Conservation (phyloP, 1,140 invertebrate genomes). For the Ceratitis capitata region DNA sequence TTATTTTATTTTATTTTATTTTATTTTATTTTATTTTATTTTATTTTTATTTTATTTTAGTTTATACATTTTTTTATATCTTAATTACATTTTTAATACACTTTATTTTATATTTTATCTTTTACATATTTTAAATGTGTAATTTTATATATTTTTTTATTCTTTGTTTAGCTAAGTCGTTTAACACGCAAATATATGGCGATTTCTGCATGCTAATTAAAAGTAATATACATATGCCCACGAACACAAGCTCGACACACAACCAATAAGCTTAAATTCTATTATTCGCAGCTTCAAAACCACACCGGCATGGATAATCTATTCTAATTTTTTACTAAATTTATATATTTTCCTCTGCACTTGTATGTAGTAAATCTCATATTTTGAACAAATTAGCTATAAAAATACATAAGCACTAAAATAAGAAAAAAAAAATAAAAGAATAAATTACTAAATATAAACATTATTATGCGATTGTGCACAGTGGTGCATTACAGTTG, state of each 20-base stretch:
- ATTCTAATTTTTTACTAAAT: not conserved
- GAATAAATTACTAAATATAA: not conserved
- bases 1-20: not conserved
- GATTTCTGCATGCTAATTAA: not conserved
- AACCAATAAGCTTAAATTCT: too few relatives aligned
- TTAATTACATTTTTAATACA: too few relatives aligned
- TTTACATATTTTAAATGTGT: not conserved
- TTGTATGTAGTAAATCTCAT: not conserved
- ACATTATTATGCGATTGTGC: constrained; percentile 7
- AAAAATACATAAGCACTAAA: not conserved
- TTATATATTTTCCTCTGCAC: not conserved
- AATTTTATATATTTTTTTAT: not conserved
- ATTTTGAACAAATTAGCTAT: not conserved
- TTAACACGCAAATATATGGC: not conserved
- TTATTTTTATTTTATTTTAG: too few relatives aligned
- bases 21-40: not conserved
- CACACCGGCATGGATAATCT: not conserved
- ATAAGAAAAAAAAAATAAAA: not conserved
- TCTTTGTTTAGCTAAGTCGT: not conserved
- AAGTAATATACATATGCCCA: not conserved
- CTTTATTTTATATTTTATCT: too few relatives aligned
- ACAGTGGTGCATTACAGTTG: constrained; percentile 10
- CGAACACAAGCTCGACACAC: not conserved
- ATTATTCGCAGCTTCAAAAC: not conserved
- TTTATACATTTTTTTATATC: too few relatives aligned